Evolutionary conservation across 1,140 invertebrate species (phyloP), one percentile per base, ranked within the genome.

Genomic region (Drosophila elegans): DNA sequence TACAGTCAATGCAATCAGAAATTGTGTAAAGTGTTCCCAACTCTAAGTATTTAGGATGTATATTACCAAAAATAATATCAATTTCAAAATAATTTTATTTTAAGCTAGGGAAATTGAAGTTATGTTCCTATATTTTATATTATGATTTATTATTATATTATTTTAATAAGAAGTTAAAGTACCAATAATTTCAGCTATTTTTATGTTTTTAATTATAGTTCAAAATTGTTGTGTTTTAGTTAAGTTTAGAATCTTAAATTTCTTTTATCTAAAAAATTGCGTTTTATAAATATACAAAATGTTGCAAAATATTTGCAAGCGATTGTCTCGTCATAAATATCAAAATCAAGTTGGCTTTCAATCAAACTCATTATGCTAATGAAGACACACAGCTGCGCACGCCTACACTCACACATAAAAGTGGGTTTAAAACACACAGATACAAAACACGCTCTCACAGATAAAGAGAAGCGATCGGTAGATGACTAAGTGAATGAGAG

Each of bases 361-460:
- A 80, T 84, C 81, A 84, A 80, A 56, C 77, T 85, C 81, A 85
- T 85, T 84, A 85, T 84, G 81, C 73, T 84, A 84, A 84, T 84
- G 77, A 85, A 84, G 81, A 84, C 77, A 84, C 72, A 84, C 81
- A 80, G 73, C 75, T 83, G 75, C 64, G 60, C 53, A 82, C 78
- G 78, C 79, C 79, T 78, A 81, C 78, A 82, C 78, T 74, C 13
- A 32, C 7, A 21, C 16, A 21, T 21, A 21, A 21, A 21, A 32
- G 29, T 32, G 5, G 29, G 29, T 32, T 32, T 0, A 32, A 32
- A 32, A 32, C 29, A 46, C 34, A 78, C 71, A 78, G 54, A 68
- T 66, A 57, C 46, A 0, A 7, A 25, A 74, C 53, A 55, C 53
- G 16, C 25, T n/a, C 13, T 25, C n/a, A 66, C 51, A 52, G 12